Conservation (phyloP, 2,888 invertebrate species). For the Balanococcus diminutus region DNA sequence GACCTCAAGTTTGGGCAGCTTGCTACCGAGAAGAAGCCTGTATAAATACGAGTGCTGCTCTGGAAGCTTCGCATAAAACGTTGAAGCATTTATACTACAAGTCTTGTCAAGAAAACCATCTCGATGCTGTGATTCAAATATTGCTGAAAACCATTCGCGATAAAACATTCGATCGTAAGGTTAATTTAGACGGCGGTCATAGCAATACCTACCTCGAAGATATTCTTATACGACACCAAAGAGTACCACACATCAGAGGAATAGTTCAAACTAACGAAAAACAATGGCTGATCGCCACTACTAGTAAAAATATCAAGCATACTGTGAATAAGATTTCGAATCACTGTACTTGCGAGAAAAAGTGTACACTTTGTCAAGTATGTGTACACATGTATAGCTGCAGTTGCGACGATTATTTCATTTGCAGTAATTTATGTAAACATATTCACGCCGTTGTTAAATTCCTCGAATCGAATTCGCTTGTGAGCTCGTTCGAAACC, state of each 20-base stretch:
- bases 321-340: background rate
- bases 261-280: background rate
- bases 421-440: constrained; percentile 48
- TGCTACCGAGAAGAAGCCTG: constrained; percentile 45
- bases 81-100: constrained; percentile 43
- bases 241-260: background rate
- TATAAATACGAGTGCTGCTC: constrained; percentile 50
- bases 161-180: background rate
- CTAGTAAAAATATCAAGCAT: background rate
- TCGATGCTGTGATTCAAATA: background rate
- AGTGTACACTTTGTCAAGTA: constrained; percentile 23
- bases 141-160: constrained; percentile 1
- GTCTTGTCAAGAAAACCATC: background rate
- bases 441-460: constrained; percentile 46
- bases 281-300: background rate
- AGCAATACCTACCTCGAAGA: background rate
- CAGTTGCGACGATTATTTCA: constrained; percentile 47
- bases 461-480: background rate
- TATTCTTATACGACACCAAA: background rate
- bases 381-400: constrained; percentile 47
- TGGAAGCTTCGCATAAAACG: constrained; percentile 46
- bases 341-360: constrained; percentile 4
- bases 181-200: background rate
- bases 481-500: background rate
- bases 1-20: constrained; percentile 25